phyloP scores from a whole-genome alignment of 2,797 vertebrate species.

The Lagodon rhomboides region DNA sequence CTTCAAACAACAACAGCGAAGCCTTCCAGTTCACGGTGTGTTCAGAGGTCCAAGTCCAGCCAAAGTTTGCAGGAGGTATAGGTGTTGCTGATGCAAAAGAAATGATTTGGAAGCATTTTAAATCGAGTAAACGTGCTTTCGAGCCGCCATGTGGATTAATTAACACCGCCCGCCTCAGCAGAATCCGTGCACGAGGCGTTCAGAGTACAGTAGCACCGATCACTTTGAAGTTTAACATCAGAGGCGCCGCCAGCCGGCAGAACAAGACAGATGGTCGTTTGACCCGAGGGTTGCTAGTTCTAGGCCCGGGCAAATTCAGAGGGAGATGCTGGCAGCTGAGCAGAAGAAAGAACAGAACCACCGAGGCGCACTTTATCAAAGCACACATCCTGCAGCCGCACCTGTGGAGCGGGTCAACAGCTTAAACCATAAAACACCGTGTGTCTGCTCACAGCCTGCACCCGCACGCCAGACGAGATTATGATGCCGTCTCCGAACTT shows the following conservation, averaged over 20 bases:
- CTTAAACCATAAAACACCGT: neutral
- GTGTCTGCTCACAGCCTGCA: neutral
- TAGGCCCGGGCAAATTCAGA: neutral
- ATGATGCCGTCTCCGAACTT: conserved; percentile 11
- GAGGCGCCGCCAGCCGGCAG: conserved; percentile 13
- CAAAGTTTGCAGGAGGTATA: neutral
- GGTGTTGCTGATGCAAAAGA: neutral
- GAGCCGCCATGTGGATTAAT: conserved; percentile 37
- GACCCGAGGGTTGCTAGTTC: conserved; percentile 36
- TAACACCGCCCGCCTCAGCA: conserved; percentile 32
- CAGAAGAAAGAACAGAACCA: neutral
- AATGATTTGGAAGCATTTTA: conserved; percentile 5
- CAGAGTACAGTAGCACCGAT: conserved; percentile 11
- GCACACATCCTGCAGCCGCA: neutral
- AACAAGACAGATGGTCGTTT: conserved; percentile 21
- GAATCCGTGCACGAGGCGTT: conserved; percentile 24
- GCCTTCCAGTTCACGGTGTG: neutral
- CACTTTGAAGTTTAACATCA: conserved; percentile 54
- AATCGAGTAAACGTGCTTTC: conserved; percentile 6
- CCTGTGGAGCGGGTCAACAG: neutral
- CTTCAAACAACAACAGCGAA: conserved; percentile 1
- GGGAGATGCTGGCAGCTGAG: neutral
- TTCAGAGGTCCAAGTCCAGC: neutral
- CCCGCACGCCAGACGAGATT: neutral
- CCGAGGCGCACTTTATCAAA: conserved; percentile 5